Percentiles rank a stretch among this genome's conserved stretches.
phyloP scores from a whole-genome alignment of 2,113 vertebrate species.

The Gallinago jamesoni region DNA sequence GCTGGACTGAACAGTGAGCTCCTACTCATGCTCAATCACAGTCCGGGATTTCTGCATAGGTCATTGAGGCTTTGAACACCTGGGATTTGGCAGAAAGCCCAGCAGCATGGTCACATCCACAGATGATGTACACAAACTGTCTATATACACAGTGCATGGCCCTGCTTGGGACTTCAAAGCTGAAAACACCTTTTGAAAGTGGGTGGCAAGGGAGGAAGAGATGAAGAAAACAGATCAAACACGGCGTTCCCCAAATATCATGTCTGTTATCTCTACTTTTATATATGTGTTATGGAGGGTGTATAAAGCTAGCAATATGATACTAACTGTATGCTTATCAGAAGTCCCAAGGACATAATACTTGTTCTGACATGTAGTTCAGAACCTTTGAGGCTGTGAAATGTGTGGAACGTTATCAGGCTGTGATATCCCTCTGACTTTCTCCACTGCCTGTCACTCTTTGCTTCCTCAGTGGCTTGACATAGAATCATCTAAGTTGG shows the following conservation, averaged over 20 bases:
- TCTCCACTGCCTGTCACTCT: not conserved
- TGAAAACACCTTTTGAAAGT: not conserved
- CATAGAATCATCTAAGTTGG: too few relatives aligned
- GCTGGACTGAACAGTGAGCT: not conserved
- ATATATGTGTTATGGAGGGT: not conserved
- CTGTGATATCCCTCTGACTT: not conserved
- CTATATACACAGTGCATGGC: not conserved
- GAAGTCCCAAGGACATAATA: not conserved
- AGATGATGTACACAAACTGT: not conserved
- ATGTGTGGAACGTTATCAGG: not conserved
- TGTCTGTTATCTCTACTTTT: not conserved
- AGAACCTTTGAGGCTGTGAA: not conserved
- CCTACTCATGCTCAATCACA: accelerated
- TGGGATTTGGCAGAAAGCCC: not conserved
- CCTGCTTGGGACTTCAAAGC: not conserved
- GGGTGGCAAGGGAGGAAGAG: not conserved
- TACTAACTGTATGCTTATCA: not conserved
- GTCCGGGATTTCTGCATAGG: not conserved
- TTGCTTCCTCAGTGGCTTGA: not conserved
- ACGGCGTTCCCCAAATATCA: accelerated
- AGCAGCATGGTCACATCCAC: not conserved
- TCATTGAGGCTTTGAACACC: not conserved
- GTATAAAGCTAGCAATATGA: not conserved
- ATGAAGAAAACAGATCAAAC: not conserved
- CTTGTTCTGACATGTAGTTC: not conserved